A percentile compares a stretch with the other conserved stretches of the same genome.
Evolutionary conservation across 2,797 vertebrate genomes (phyloP).

Genomic region (Brachyalestes nurse): DNA sequence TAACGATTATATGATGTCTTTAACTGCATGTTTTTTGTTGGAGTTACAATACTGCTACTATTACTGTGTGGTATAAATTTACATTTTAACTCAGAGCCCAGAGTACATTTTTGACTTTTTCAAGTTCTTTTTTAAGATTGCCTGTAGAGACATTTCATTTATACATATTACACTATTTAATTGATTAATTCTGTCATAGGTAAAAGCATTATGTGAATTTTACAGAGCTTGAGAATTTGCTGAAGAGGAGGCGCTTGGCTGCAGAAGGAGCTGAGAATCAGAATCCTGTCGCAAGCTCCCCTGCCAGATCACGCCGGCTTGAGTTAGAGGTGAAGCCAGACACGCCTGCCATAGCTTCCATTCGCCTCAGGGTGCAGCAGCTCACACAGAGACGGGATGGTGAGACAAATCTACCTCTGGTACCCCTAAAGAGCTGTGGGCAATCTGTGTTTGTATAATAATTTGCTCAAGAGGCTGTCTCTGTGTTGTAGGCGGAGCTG

Average conservation of each 20-base stretch:
- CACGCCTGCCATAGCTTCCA: conserved; percentile 71
- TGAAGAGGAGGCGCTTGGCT: conserved; percentile 74
- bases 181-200: background rate
- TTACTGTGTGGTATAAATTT: too few species aligned
- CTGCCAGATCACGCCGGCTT: conserved; percentile 26
- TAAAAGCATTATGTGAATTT: background rate
- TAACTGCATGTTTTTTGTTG: too few species aligned
- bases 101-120: too few species aligned
- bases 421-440: background rate
- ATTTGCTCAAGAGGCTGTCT: background rate
- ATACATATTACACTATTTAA: background rate
- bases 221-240: conserved; percentile 64
- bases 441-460: background rate
- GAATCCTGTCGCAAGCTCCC: conserved; percentile 59
- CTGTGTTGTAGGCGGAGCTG: conserved; percentile 53
- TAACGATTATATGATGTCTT: too few species aligned
- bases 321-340: conserved; percentile 71
- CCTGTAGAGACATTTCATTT: background rate
- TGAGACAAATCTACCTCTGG: conserved; percentile 39
- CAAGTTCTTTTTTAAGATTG: background rate
- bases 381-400: conserved; percentile 71
- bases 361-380: conserved; percentile 71
- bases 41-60: too few species aligned
- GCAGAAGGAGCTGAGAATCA: conserved; percentile 69
- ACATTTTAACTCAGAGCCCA: too few species aligned